Base-by-base conservation (phyloP, 2,888 invertebrate species). In the Hypomecis atomaria region DNA sequence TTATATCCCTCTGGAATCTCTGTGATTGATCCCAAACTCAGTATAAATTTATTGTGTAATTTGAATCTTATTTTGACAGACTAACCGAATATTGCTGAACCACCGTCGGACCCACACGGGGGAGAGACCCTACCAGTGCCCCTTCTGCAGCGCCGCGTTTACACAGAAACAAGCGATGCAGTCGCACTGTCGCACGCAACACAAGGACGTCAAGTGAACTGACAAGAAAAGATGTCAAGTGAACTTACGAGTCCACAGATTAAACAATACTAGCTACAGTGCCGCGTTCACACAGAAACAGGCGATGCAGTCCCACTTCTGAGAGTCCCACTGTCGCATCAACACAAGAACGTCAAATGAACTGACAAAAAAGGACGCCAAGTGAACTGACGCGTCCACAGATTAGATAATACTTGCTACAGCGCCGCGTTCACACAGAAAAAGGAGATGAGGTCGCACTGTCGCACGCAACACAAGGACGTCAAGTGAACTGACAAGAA, bases 21-120 rank as follows among this genome's bases (percentile, higher is more conserved):
- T n/a, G n/a, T n/a, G n/a, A n/a, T n/a, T 10, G 11, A 11, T 9
- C 5, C 40, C 4, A 43, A 6, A 11, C 43, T 11, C 4, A 11
- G 1, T 2, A 3, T 8, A 45, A 8, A n/a, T 42, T 6, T 8
- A 2, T n/a, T 6, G 4, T 6, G 34, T n/a, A 49, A 49, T 50
- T 50, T 50, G 4, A 37, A 10, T 13, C 34, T 7, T 36, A 36
- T 54, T 1, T 44, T 8, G n/a, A 11, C 83, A 89, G 89, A 84
- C 85, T 0, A 88, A 88, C 62, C 78, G 83, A 4, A 84, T 85
- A 0, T 66, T 90, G 0, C 68, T 72, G 0, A 84, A 88, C 43
- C 89, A 89, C 53, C 69, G 80, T 0, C 79, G 87, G 0, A 89
- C 88, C 0, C 89, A 89, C 65, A 89, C 89, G 0, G 89, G 89